Base-by-base conservation (phyloP, 2,113 vertebrate species). In the Chinchilla lanigera region DNA sequence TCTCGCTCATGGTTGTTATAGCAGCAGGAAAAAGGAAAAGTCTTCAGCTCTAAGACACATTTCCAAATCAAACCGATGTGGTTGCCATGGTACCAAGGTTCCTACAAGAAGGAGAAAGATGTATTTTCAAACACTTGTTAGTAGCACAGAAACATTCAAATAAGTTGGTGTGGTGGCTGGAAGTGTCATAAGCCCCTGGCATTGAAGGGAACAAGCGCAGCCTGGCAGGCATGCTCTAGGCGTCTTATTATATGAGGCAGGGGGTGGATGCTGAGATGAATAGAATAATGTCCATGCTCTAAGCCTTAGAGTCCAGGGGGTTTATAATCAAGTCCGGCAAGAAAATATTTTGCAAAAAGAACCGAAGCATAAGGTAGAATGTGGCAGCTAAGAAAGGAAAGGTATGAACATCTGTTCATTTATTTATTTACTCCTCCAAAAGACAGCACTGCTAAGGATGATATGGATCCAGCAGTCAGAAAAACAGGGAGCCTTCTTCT, bases 81-180 rank as follows among this genome's bases (percentile, higher is more conserved):
- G 98, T 98, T 99, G 98, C 98, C 98, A 99, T 99, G 98, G 98
- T 97, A 98, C 91, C 98, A 95, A 98, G 83, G 96, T 97, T 98
- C 97, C 97, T 96, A 97, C 95, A 92, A 95, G 93, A 96, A 84
- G 75, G 28, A 38, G 96, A 97, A 86, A 97, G 95, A 92, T 97
- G 97, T 95, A 98, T 98, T 98, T 98, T 98, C 95, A 98, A 98
- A 98, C 93, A 98, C 91, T 98, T 98, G 96, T 98, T 98, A 92
- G 83, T 96, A 97, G 95, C 73, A 93, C 28, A 97, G 78, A 97
- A 97, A 96, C 97, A 98, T 97, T 95, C 92, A 98, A 98, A 98
- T 97, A 98, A 98, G 93, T 97, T 90, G 97, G 52, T 96, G 71
- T 86, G 97, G 94, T 91, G 92, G 63, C 96, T 98, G 89, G 93